A percentile compares a stretch with the other conserved stretches of the same genome.
These are phyloP conservation scores for Drosophila fuyamai DNA, from an alignment of 1,140 invertebrate species.

Conservation along the genomic window DNA sequence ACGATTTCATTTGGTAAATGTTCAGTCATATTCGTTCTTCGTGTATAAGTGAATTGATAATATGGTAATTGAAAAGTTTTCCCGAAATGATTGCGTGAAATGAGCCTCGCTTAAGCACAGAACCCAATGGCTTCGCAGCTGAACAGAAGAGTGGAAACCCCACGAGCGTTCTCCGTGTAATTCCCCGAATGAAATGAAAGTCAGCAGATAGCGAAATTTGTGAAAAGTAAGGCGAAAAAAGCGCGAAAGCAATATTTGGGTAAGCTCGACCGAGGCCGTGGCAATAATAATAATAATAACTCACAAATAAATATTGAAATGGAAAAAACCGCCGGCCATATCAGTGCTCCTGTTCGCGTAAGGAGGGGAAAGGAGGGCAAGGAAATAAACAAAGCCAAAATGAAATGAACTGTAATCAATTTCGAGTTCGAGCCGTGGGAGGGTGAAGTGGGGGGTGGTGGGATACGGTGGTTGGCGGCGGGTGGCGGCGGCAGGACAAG, in stretches of 20 bases:
- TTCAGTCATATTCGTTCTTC: too few relatives aligned
- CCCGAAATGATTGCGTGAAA: not conserved
- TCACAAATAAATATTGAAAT: slow-evolving; percentile 64
- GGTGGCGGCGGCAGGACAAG: not conserved
- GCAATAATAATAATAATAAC: slow-evolving; percentile 64
- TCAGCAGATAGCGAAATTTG: slow-evolving; percentile 12
- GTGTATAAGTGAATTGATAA: not conserved
- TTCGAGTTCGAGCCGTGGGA: slow-evolving; percentile 34
- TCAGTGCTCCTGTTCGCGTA: slow-evolving; percentile 25
- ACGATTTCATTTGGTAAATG: too few relatives aligned
- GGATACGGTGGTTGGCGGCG: too few relatives aligned
- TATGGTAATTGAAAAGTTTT: not conserved
- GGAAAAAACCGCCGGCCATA: slow-evolving; percentile 46
- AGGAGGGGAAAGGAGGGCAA: slow-evolving; percentile 19
- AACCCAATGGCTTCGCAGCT: not conserved
- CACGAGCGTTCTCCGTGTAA: not conserved
- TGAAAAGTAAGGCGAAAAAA: slow-evolving; percentile 15
- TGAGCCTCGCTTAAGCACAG: not conserved
- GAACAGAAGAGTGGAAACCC: not conserved
- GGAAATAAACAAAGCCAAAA: slow-evolving; percentile 66
- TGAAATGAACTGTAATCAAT: slow-evolving; percentile 67
- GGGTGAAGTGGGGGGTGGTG: not conserved
- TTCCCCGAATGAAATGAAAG: slow-evolving; percentile 19
- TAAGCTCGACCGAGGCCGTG: slow-evolving; percentile 17
- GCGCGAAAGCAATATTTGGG: slow-evolving; percentile 57